A percentile compares a stretch with the other conserved stretches of the same genome.
phyloP scores from a whole-genome alignment of 2,888 invertebrate genomes.

The Tholera decimalis region DNA sequence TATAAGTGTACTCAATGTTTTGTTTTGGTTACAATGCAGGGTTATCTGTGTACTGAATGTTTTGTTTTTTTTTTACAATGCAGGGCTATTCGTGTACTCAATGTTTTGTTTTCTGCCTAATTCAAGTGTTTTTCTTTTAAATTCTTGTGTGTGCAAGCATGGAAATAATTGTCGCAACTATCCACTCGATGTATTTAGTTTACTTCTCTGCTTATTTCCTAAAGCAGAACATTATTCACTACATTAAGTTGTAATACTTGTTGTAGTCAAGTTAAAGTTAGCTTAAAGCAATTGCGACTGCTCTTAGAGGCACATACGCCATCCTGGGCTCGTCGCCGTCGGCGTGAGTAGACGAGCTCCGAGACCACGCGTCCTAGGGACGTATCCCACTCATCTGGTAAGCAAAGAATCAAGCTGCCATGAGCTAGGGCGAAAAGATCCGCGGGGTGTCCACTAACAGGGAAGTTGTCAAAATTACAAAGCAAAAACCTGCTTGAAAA shows the following conservation, averaged over 20 bases:
- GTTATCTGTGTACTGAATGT: conserved; percentile 5
- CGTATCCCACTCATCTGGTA: conserved; percentile 39
- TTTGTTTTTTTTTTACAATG: background rate
- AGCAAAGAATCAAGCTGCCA: conserved; percentile 39
- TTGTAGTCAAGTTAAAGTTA: conserved; percentile 41
- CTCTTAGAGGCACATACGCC: conserved; percentile 32
- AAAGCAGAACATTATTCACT: conserved; percentile 37
- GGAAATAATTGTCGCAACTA: conserved; percentile 32
- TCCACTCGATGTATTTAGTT: conserved; percentile 42
- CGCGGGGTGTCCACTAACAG: conserved; percentile 44
- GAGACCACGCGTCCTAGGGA: conserved; percentile 31
- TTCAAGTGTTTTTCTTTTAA: conserved; percentile 18
- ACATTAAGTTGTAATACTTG: conserved; percentile 26
- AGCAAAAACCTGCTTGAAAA: conserved; percentile 8
- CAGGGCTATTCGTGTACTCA: conserved; percentile 5
- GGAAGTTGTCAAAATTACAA: conserved; percentile 18
- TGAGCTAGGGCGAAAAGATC: conserved; percentile 20
- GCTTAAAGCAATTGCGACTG: conserved; percentile 34
- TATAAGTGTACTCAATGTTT: conserved; percentile 14
- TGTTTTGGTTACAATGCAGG: background rate
- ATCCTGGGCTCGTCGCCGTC: conserved; percentile 13
- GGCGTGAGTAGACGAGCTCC: conserved; percentile 26
- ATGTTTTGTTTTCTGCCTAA: conserved; percentile 19
- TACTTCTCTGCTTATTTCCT: conserved; percentile 41
- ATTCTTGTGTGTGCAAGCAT: conserved; percentile 34